Evolutionary conservation across 2,797 vertebrate genomes (phyloP).

Genomic region (Gallinago nigripennis): DNA sequence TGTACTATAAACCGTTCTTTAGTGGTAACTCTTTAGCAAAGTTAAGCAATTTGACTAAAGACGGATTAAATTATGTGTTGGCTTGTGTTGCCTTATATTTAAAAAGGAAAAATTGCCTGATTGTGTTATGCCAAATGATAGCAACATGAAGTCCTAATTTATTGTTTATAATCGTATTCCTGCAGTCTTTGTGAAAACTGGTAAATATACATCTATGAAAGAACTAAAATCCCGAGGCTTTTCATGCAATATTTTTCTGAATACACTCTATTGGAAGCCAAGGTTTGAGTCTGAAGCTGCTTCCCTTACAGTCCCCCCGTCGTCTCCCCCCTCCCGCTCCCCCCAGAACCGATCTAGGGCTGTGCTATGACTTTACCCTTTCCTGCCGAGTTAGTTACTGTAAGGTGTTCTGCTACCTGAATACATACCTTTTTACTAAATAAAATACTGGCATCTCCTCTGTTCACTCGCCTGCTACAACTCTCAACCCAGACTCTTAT

Average conservation of each 20-base stretch:
- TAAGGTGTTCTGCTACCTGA: conserved; percentile 48
- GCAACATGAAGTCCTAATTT: conserved; percentile 92
- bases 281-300: conserved; percentile 65
- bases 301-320: conserved; percentile 34
- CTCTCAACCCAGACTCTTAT: conserved; percentile 39
- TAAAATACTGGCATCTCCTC: conserved; percentile 30
- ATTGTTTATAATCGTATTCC: conserved; percentile 78
- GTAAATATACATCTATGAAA: conserved; percentile 70
- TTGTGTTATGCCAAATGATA: conserved; percentile 83
- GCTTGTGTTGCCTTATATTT: conserved; percentile 98
- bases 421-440: conserved; percentile 38
- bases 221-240: conserved; percentile 66
- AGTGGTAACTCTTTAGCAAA: conserved; percentile 77
- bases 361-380: conserved; percentile 43
- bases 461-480: conserved; percentile 5
- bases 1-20: conserved; percentile 73
- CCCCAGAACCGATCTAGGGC: conserved; percentile 31
- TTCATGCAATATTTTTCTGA: conserved; percentile 69
- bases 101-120: conserved; percentile 85
- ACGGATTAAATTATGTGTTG: conserved; percentile 87
- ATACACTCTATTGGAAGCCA: conserved; percentile 35
- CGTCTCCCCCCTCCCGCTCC: neutral
- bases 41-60: conserved; percentile 80
- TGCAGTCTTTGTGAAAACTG: conserved; percentile 76
- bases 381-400: conserved; percentile 29